Evolutionary conservation across 35 echinoderm and acorn worm genomes (phyloP), one percentile per base, ranked within the genome.

Genomic region (Heliocidaris erythrogramma): DNA sequence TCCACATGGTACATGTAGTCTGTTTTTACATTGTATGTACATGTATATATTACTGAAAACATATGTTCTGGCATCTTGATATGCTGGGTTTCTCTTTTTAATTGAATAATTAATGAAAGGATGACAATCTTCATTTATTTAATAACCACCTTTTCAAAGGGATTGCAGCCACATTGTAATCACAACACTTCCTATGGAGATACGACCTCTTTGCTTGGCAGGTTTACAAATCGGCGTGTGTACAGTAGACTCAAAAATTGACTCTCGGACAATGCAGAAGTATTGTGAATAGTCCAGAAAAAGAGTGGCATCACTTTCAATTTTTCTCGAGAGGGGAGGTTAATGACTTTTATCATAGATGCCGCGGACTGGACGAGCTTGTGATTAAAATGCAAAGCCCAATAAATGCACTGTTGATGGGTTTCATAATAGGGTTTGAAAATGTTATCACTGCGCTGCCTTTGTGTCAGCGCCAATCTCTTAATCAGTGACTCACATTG

Each of bases 351-450:
- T 78, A 78, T 78, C 65, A 78, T 78, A 78, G 65, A 24, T 27
- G 65, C 65, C 21, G 65, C 65, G 1, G 65, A 56, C 18, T 78
- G 27, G 65, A 17, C 65, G 65, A 78, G 65, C 65, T n/a, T 78
- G 65, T 24, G 17, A 27, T 78, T 78, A 24, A 78, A 27, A 78
- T n/a, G 65, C 65, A 78, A 78, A 78, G 31, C 5, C 88, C 88
- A 32, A 90, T 49, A 78, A 27, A 78, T 78, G 65, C 18, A 7
- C 65, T 27, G 65, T 78, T 78, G 65, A 78, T 78, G 65, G 65
- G 65, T 78, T 78, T 78, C 65, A 24, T 78, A 78, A 78, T 78
- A n/a, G 65, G 65, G 65, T 78, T 78, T 78, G 65, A 78, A 78
- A 78, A 29, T 78, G 65, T 78, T 78, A 78, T 78, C 65, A 78